Percentiles rank a stretch among this genome's conserved stretches.
Conservation (phyloP, 2,888 invertebrate species). For the Ditylenchus weischeri region DNA sequence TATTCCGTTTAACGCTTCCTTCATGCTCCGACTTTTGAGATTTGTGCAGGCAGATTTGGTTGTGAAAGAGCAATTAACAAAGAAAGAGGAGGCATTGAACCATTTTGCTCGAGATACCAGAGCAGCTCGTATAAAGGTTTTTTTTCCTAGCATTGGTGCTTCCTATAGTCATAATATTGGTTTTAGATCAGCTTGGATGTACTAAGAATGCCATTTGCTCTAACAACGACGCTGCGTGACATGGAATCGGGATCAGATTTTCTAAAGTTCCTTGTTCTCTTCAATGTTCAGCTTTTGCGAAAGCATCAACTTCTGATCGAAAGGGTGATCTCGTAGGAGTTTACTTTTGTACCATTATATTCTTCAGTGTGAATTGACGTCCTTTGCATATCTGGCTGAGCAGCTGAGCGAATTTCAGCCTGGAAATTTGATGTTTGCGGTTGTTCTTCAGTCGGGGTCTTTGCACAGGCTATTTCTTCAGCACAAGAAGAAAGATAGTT, state of each 20-base stretch:
- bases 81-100: slow-evolving; percentile 7
- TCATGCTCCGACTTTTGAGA: slow-evolving; percentile 50
- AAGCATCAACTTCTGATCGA: slow-evolving; percentile 49
- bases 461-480: slow-evolving; percentile 43
- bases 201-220: slow-evolving; percentile 47
- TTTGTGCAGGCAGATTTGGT: slow-evolving; percentile 33
- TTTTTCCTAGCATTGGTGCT: too few relatives aligned
- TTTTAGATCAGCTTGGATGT: slow-evolving; percentile 48
- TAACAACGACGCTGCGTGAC: slow-evolving; percentile 34
- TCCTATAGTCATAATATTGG: too few relatives aligned
- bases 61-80: neutral
- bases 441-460: slow-evolving; percentile 50
- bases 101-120: slow-evolving; percentile 20
- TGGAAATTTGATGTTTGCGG: slow-evolving; percentile 53
- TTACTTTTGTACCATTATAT: too few relatives aligned
- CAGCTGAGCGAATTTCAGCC: slow-evolving; percentile 44
- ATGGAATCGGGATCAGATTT: slow-evolving; percentile 39
- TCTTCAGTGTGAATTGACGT: slow-evolving; percentile 46
- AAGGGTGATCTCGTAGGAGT: slow-evolving; percentile 35
- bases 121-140: neutral
- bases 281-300: slow-evolving; percentile 52
- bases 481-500: slow-evolving; percentile 21
- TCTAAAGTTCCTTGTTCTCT: slow-evolving; percentile 45
- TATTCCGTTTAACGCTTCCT: slow-evolving; percentile 53
- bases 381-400: slow-evolving; percentile 50